Conservation (phyloP, 2,113 vertebrate genomes). For the Pluvianellus socialis region DNA sequence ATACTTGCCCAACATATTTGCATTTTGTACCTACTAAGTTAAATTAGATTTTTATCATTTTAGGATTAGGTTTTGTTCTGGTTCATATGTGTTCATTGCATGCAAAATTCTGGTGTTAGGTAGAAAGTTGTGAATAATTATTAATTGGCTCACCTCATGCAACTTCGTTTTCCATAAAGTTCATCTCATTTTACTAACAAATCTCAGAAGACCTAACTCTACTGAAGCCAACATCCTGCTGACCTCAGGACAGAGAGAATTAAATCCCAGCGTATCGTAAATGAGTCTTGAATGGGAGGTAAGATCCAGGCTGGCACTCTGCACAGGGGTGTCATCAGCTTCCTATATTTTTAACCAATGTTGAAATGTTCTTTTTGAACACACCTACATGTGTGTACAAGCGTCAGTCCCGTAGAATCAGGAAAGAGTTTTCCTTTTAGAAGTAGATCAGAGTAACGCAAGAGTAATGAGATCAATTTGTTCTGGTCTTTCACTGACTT, state of each 20-base stretch:
- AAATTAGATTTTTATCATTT: neutral
- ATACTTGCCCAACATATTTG: accelerated
- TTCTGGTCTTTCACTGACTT: slow-evolving; percentile 31
- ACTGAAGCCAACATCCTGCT: neutral
- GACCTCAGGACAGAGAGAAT: neutral
- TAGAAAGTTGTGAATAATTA: neutral
- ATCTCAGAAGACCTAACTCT: neutral
- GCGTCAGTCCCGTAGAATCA: neutral
- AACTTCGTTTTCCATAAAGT: neutral
- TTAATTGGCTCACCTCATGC: neutral
- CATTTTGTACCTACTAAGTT: neutral
- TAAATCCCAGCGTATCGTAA: neutral
- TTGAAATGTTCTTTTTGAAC: neutral
- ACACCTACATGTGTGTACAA: neutral
- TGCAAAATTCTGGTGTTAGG: neutral
- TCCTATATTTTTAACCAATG: neutral
- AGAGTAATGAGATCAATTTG: slow-evolving; percentile 16
- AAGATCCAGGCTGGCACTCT: neutral
- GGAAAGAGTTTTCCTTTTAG: neutral
- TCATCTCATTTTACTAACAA: neutral
- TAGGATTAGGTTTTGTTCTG: neutral
- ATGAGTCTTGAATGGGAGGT: neutral
- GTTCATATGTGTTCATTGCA: neutral
- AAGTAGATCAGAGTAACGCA: neutral
- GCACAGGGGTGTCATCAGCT: neutral